Evolutionary conservation across 2,113 vertebrate genomes (phyloP).

Genomic region (Apistogramma diplotaenia): DNA sequence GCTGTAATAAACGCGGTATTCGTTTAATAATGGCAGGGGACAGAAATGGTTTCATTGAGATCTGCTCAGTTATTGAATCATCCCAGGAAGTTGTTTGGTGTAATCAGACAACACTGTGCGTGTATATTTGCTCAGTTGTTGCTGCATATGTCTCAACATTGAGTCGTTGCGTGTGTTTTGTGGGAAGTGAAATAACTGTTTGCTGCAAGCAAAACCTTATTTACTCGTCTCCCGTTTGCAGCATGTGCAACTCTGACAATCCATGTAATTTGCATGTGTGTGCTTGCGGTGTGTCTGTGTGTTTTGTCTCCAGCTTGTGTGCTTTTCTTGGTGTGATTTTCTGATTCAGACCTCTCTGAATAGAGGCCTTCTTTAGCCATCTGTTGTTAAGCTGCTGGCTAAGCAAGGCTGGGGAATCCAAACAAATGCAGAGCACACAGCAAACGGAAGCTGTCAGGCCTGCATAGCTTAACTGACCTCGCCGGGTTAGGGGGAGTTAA

Average conservation of each 20-base stretch:
- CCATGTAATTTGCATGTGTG: slow-evolving; percentile 61
- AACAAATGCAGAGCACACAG: slow-evolving; percentile 88
- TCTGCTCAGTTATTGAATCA: slow-evolving; percentile 83
- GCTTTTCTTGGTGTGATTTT: slow-evolving; percentile 78
- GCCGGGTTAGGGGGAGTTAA: slow-evolving; percentile 45
- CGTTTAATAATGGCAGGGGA: slow-evolving; percentile 88
- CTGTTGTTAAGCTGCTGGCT: slow-evolving; percentile 93
- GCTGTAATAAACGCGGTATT: slow-evolving; percentile 96
- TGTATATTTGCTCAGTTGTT: background rate
- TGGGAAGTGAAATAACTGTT: slow-evolving; percentile 25
- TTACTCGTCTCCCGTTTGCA: slow-evolving; percentile 42
- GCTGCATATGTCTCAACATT: background rate
- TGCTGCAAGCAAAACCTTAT: slow-evolving; percentile 30
- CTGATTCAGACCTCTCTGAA: slow-evolving; percentile 78
- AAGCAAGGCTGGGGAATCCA: slow-evolving; percentile 88
- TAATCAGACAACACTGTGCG: slow-evolving; percentile 34
- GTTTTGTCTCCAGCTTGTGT: slow-evolving; percentile 63
- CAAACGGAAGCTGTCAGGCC: slow-evolving; percentile 90
- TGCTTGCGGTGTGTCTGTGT: slow-evolving; percentile 50
- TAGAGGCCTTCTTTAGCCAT: slow-evolving; percentile 89
- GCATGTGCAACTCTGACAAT: slow-evolving; percentile 59
- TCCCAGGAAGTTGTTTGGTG: slow-evolving; percentile 76
- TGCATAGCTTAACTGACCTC: slow-evolving; percentile 89
- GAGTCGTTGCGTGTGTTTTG: slow-evolving; percentile 12
- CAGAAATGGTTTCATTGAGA: slow-evolving; percentile 82